phyloP scores from a whole-genome alignment of 2,113 vertebrate genomes.

The Enhydra lutris region DNA sequence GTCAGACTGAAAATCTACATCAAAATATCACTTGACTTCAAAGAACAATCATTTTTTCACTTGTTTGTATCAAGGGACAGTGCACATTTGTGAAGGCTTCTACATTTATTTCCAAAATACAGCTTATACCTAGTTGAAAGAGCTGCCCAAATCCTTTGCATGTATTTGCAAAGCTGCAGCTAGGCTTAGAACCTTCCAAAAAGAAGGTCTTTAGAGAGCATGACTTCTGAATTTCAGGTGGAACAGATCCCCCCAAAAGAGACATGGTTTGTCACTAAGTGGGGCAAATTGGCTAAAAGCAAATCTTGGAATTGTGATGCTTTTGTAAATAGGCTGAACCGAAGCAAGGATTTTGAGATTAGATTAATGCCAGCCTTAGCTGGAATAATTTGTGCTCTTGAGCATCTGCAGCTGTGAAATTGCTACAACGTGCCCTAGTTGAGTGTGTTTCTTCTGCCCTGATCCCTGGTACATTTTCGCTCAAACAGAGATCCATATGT shows the following conservation, averaged over 20 bases:
- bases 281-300: constrained; percentile 51
- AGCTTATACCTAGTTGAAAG: constrained; percentile 5
- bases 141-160: not conserved
- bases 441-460: not conserved
- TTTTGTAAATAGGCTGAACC: constrained; percentile 41
- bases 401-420: constrained; percentile 62
- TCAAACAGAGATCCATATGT: constrained; percentile 21
- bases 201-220: not conserved
- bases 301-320: constrained; percentile 46
- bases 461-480: not conserved
- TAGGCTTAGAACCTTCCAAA: constrained; percentile 15
- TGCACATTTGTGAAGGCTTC: constrained; percentile 13
- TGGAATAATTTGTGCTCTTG: constrained; percentile 25
- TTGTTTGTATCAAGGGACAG: constrained; percentile 35
- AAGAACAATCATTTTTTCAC: constrained; percentile 53
- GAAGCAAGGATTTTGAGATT: constrained; percentile 55
- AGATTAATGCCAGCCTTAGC: constrained; percentile 45
- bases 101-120: constrained; percentile 45
- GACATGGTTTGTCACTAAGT: constrained; percentile 34
- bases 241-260: constrained; percentile 23
- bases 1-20: constrained; percentile 34
- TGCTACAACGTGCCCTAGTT: not conserved
- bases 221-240: constrained; percentile 50
- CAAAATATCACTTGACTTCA: constrained; percentile 58
- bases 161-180: constrained; percentile 33